Percentiles rank a stretch among this genome's conserved stretches.
phyloP scores from a whole-genome alignment of 2,888 invertebrate genomes.

The Phengaris alcon region DNA sequence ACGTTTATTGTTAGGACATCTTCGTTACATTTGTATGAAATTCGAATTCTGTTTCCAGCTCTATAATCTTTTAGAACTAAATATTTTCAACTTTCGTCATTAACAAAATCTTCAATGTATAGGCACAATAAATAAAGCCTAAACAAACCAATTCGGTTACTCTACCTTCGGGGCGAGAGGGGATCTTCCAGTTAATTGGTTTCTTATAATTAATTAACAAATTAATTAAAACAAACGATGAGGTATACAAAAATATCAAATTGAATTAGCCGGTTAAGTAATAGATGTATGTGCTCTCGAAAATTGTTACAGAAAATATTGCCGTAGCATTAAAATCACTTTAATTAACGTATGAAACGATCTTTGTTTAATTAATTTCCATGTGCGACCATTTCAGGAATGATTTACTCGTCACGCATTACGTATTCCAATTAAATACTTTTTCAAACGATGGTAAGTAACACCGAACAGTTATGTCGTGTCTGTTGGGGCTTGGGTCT shows the following conservation, averaged over 20 bases:
- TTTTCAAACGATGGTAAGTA: too few species aligned
- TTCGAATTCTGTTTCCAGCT: too few species aligned
- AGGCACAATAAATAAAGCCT: background rate
- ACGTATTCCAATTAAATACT: too few species aligned
- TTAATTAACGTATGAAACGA: background rate
- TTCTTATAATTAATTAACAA: slow-evolving; percentile 7
- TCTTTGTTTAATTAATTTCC: background rate
- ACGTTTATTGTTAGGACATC: too few species aligned
- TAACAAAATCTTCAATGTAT: background rate
- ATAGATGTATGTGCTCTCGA: background rate
- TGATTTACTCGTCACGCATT: too few species aligned
- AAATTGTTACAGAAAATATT: background rate
- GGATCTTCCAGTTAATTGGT: background rate
- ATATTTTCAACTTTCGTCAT: too few species aligned
- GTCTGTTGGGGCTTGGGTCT: too few species aligned
- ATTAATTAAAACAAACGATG: slow-evolving; percentile 7
- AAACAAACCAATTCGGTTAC: background rate
- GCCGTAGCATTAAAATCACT: background rate
- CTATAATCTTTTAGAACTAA: too few species aligned
- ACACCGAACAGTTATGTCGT: too few species aligned
- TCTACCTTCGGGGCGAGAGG: background rate
- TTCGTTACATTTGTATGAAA: too few species aligned
- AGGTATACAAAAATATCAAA: background rate
- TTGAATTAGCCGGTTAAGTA: background rate
- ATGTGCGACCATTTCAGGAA: too few species aligned